Base-by-base conservation (phyloP, 2,888 invertebrate genomes). In the Meloe dianella region DNA sequence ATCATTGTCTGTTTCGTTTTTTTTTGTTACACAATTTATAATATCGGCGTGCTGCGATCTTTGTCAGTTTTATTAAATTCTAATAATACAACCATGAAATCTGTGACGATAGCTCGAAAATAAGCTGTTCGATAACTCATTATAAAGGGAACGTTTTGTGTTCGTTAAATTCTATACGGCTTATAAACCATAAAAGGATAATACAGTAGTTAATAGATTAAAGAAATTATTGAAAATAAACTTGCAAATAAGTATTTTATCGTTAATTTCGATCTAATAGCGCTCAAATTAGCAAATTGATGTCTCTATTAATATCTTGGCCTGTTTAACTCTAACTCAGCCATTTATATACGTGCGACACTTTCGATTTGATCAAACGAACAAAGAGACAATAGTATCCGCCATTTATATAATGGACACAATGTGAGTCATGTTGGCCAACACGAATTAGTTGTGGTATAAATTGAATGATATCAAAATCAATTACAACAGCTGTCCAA, bases 11-110 rank as follows among this genome's bases (percentile, higher is more conserved):
- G n/a, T n/a, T n/a, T n/a, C n/a, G n/a, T n/a, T n/a, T n/a, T n/a
- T n/a, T n/a, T n/a, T n/a, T n/a, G n/a, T n/a, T n/a, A n/a, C n/a
- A n/a, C 75, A 76, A 77, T 78, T 77, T 78, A 41, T 41, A 41
- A 41, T n/a, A 76, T 73, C 73, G 75, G 73, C 76, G 72, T 74
- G 76, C 76, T 74, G 73, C 74, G 72, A 74, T 74, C 77, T 78
- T 79, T 79, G 78, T 80, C 77, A 78, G 78, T 78, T 79, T 78
- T 79, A 78, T 78, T 54, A 79, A 79, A 79, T 76, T 41, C 41
- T 78, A 73, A 79, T 74, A 79, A 80, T 78, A 78, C 73, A 75
- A 68, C 73, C 80, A 77, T 80, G 80, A 80, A 80, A 80, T 80
- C 75, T 72, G n/a, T 41, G 73, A 73, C 78, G 74, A 79, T 77